Evolutionary conservation across 2,113 vertebrate species (phyloP), one percentile per base, ranked within the genome.

Genomic region (cat (Felis catus)): DNA sequence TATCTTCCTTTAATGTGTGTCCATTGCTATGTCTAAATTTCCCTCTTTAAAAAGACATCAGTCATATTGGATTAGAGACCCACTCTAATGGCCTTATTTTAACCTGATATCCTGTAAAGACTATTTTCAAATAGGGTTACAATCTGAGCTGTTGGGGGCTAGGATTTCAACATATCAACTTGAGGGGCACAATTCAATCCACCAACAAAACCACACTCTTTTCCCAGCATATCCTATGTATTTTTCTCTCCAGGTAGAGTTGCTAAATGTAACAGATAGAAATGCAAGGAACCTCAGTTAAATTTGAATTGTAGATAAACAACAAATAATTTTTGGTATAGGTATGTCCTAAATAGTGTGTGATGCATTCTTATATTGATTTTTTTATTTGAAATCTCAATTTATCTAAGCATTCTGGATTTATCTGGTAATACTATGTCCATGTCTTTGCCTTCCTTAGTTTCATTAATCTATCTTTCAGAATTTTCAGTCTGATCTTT

Each of bases 381-480:
- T 95, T 51, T 90, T 63, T 92, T 92, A 68, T 41, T 96, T 90
- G 21, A 70, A 83, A 76, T 76, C 19, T 10, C 73, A 70, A 76
- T 83, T 12, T 92, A 63, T 51, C 21, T 80, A 36, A 12, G n/a
- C 13, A 51, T 29, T 27, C 36, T 89, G 39, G 15, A 94, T 76
- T 94, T 79, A 73, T 82, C n/a, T 51, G 66, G 3, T 71, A 90
- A 14, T 1, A 1, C 36, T 81, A 53, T 15, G 36, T 53, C 25
- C 2, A 84, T 1, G 9, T 1, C 10, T 82, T 89, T 78, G 36
- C 2, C 2, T 87, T 76, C 16, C 31, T 61, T 87, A 36, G 25
- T 89, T 95, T 93, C 19, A 3, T 68, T 66, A 90, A 91, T 93
- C 18, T 31, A 9, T 14, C 4, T 70, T 91, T 89, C 8, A 61